These are phyloP conservation scores for Pelodytes ibericus DNA, from an alignment of 2,797 vertebrate species.

Conservation along the genomic window DNA sequence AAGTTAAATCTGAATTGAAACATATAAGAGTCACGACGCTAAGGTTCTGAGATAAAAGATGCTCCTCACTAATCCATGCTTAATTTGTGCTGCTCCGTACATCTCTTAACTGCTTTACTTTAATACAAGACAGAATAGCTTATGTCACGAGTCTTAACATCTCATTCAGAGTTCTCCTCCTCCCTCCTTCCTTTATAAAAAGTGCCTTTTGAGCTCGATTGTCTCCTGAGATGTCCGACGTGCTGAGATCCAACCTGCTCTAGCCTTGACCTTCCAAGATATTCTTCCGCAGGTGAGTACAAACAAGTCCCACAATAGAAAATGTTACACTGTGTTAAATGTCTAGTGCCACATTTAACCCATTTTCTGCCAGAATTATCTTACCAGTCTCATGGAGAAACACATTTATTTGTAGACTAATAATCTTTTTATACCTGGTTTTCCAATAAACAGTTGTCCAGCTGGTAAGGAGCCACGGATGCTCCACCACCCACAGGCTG, in stretches of 20 bases:
- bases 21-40: background rate
- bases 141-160: background rate
- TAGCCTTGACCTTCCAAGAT: background rate
- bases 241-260: background rate
- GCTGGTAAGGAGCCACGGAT: too few relatives aligned
- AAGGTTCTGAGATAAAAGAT: background rate
- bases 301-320: background rate
- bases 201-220: background rate
- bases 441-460: too few relatives aligned
- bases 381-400: too few relatives aligned
- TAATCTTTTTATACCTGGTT: too few relatives aligned
- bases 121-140: background rate
- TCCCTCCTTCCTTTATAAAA: slow-evolving; percentile 26
- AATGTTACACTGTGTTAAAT: background rate
- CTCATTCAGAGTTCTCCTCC: slow-evolving; percentile 29
- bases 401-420: too few relatives aligned
- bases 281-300: slow-evolving; percentile 1
- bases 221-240: slow-evolving; percentile 2
- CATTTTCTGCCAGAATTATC: background rate
- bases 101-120: slow-evolving; percentile 4
- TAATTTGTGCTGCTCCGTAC: slow-evolving; percentile 8
- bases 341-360: background rate
- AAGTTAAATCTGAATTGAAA: background rate
- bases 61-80: background rate
- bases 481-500: too few relatives aligned